These are phyloP conservation scores for Lerista edwardsae DNA, from an alignment of 2,797 vertebrate species.

Conservation along the genomic window DNA sequence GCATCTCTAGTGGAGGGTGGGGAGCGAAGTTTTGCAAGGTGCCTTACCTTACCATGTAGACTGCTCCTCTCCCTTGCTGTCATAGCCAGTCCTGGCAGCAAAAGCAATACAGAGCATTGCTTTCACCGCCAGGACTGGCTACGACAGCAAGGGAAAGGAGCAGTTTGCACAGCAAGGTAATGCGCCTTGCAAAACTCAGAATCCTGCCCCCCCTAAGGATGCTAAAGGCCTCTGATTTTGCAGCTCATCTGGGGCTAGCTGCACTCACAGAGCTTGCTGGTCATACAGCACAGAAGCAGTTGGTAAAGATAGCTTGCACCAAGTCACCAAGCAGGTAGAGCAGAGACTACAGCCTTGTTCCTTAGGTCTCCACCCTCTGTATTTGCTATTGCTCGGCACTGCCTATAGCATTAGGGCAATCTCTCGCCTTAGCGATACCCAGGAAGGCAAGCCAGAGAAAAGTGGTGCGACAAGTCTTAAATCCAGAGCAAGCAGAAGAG, in stretches of 20 bases:
- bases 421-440: neutral
- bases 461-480: slow-evolving; percentile 12
- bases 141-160: too few relatives aligned
- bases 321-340: slow-evolving; percentile 17
- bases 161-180: too few relatives aligned
- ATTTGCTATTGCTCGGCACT: neutral
- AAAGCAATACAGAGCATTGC: too few relatives aligned
- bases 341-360: slow-evolving; percentile 13
- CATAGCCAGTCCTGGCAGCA: too few relatives aligned
- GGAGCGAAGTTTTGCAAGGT: too few relatives aligned
- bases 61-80: too few relatives aligned
- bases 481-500: slow-evolving; percentile 7
- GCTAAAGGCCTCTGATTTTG: neutral
- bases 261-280: neutral
- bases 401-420: slow-evolving; percentile 14
- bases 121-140: too few relatives aligned
- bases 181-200: too few relatives aligned
- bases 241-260: neutral
- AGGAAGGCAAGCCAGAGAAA: neutral
- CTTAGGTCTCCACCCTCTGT: slow-evolving; percentile 4
- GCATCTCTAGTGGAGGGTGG: too few relatives aligned
- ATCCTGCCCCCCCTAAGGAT: too few relatives aligned
- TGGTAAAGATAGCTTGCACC: slow-evolving; percentile 2
- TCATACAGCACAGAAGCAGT: neutral
- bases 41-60: too few relatives aligned